phyloP scores from a whole-genome alignment of 2,113 vertebrate species.

The Pyxicephalus adspersus region DNA sequence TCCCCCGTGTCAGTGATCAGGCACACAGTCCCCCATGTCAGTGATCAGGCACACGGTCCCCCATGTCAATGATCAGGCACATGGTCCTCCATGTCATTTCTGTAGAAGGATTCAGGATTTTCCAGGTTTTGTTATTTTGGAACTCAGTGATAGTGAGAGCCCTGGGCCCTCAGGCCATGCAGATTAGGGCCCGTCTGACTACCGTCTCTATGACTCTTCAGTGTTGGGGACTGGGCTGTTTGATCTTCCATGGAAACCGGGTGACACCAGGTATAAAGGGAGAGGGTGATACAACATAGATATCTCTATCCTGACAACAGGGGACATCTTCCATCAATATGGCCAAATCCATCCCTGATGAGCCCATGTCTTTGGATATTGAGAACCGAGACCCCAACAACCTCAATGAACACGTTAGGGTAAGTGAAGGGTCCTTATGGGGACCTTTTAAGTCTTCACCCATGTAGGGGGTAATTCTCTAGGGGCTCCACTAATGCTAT shows the following conservation, averaged over 20 bases:
- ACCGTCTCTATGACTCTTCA: conserved; percentile 26
- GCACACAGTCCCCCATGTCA: no score
- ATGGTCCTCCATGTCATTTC: no score
- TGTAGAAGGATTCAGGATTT: no score
- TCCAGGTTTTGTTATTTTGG: no score
- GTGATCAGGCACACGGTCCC: no score
- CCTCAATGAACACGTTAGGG: conserved; percentile 50
- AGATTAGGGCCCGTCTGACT: not conserved
- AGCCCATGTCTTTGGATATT: conserved; percentile 46
- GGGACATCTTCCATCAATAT: not conserved
- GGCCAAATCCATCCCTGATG: conserved; percentile 22
- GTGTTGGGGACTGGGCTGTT: not conserved
- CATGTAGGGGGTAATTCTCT: not conserved
- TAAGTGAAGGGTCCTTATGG: not conserved
- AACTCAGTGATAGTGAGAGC: not conserved
- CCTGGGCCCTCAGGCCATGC: not conserved
- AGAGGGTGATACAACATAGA: not conserved
- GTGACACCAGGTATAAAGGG: not conserved
- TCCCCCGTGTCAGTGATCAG: no score
- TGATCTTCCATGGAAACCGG: conserved; percentile 38
- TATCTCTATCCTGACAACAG: not conserved
- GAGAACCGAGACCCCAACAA: conserved; percentile 48
- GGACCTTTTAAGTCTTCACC: not conserved
- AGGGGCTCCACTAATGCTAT: not conserved
- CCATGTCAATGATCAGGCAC: no score